phyloP scores from a whole-genome alignment of 2,797 vertebrate species.

The Poliocrania exsul region DNA sequence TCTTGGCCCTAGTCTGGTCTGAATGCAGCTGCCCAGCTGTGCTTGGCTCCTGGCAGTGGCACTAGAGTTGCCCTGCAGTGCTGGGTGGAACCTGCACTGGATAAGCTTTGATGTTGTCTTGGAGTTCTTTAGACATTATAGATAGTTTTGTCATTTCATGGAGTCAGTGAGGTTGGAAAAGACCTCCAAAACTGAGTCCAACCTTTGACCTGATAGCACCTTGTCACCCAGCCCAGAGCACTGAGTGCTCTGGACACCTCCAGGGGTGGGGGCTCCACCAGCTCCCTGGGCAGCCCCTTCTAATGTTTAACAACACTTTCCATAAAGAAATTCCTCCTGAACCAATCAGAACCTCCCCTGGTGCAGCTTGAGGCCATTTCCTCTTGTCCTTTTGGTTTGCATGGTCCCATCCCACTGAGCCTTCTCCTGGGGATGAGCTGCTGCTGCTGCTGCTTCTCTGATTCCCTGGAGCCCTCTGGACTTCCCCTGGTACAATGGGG shows the following conservation, averaged over 20 bases:
- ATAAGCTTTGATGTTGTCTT: neutral
- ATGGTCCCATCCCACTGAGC: neutral
- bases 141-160: neutral
- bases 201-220: neutral
- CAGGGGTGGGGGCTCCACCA: neutral
- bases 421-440: neutral
- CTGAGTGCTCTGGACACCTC: neutral
- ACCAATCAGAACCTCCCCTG: neutral
- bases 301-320: too few species aligned
- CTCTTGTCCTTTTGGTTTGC: neutral
- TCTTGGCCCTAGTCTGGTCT: neutral
- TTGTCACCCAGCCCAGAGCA: neutral
- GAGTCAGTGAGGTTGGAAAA: neutral
- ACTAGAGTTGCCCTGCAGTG: neutral
- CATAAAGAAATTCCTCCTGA: neutral
- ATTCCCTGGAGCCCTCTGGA: neutral
- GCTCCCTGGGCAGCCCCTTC: neutral
- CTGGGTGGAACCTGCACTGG: neutral
- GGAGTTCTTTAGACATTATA: neutral
- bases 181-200: too few species aligned
- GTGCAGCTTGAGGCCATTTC: neutral
- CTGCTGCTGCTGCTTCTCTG: neutral
- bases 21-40: neutral
- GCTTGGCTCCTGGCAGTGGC: too few species aligned
- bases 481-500: neutral